Evolutionary conservation across 2,888 invertebrate species (phyloP).

Genomic region (Fabriciana adippe): DNA sequence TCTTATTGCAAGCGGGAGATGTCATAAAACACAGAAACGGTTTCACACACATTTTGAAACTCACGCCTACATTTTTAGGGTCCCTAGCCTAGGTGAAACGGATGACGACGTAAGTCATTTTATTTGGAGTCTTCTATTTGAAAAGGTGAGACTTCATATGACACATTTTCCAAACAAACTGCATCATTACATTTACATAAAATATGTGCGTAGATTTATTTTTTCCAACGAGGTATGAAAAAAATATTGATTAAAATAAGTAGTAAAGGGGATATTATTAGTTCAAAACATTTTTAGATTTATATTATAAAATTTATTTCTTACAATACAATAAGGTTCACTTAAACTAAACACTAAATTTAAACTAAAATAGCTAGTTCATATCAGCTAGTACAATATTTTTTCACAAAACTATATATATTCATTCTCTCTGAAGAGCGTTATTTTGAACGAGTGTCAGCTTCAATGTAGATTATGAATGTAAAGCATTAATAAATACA

Average conservation of each 20-base stretch:
- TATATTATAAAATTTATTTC: conserved; percentile 77
- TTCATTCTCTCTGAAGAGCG: conserved; percentile 57
- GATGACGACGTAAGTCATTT: too few relatives aligned
- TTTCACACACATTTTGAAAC: too few relatives aligned
- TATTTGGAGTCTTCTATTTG: too few relatives aligned
- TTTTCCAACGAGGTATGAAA: too few relatives aligned
- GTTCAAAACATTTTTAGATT: conserved; percentile 23
- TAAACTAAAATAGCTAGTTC: conserved; percentile 71
- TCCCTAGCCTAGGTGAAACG: too few relatives aligned
- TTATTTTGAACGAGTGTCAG: conserved; percentile 60
- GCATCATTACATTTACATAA: too few relatives aligned
- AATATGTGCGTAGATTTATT: too few relatives aligned
- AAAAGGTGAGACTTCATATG: too few relatives aligned
- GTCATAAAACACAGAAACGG: too few relatives aligned
- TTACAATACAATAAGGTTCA: conserved; percentile 75
- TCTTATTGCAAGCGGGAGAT: too few relatives aligned
- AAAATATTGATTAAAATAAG: not conserved
- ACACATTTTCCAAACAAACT: too few relatives aligned
- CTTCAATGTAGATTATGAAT: conserved; percentile 57
- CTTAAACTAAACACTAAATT: conserved; percentile 70
- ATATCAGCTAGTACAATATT: conserved; percentile 72
- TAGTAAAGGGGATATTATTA: not conserved
- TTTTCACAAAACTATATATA: conserved; percentile 69
- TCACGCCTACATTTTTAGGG: too few relatives aligned
- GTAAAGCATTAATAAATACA: conserved; percentile 74